Percentiles rank a stretch among this genome's conserved stretches.
These are phyloP conservation scores for Anniella stebbinsi DNA, from an alignment of 2,797 vertebrate species.

Conservation along the genomic window DNA sequence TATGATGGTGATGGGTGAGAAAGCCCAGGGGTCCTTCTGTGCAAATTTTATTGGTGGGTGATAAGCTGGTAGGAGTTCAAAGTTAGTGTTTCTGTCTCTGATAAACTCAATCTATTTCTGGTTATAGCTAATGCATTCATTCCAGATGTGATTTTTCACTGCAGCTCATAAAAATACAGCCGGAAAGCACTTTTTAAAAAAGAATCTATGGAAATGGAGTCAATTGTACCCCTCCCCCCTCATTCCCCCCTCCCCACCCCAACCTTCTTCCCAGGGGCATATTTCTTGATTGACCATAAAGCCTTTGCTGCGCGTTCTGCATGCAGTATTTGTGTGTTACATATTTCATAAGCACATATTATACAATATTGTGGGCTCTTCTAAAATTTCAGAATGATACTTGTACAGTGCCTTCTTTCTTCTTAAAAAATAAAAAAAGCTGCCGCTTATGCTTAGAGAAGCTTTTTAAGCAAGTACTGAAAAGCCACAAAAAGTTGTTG, in stretches of 20 bases:
- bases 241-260: not conserved
- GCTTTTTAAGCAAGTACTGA: not conserved
- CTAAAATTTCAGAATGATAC: constrained; percentile 14
- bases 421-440: too few species aligned
- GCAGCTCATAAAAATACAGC: constrained; percentile 28
- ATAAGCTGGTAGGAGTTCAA: not conserved
- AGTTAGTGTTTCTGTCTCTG: not conserved
- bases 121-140: not conserved
- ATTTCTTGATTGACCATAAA: not conserved
- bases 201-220: not conserved
- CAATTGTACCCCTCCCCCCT: not conserved
- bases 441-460: not conserved
- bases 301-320: not conserved
- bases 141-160: constrained; percentile 30
- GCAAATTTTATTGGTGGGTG: not conserved
- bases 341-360: not conserved
- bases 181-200: not conserved
- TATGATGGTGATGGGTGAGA: not conserved
- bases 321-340: not conserved
- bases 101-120: constrained; percentile 5
- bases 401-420: not conserved
- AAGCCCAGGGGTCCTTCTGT: not conserved
- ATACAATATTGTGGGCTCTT: constrained; percentile 3
- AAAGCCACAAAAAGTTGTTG: not conserved
- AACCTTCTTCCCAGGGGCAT: not conserved